Percentiles rank a stretch among this genome's conserved stretches.
These are phyloP conservation scores for Saccopteryx leptura DNA, from an alignment of 2,113 vertebrate species.

Conservation along the genomic window DNA sequence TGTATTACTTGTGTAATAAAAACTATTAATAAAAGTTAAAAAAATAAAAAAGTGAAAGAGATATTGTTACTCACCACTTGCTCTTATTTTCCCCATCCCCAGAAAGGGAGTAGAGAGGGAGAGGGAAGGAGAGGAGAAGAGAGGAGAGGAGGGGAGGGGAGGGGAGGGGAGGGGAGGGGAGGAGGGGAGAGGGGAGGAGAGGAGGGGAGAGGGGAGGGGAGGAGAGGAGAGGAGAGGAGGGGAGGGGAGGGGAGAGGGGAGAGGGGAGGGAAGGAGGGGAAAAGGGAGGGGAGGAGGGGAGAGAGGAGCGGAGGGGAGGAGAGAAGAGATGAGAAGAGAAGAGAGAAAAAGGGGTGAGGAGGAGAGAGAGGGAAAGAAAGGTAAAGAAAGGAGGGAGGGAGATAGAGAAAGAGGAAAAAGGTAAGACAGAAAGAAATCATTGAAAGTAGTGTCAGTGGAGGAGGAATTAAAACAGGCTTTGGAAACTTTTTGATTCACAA, in stretches of 20 bases:
- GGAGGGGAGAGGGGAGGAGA: accelerated
- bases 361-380: too few relatives aligned
- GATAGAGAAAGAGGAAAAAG: too few relatives aligned
- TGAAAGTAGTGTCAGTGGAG: neutral
- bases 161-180: neutral
- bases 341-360: accelerated
- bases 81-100: neutral
- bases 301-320: too few relatives aligned
- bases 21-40: constrained; percentile 84
- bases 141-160: too few relatives aligned
- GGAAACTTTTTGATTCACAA: neutral
- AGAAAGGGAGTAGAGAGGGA: neutral
- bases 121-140: neutral
- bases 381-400: too few relatives aligned
- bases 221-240: too few relatives aligned
- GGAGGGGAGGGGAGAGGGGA: neutral
- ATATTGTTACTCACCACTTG: neutral
- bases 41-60: constrained; percentile 41
- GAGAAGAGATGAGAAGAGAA: neutral
- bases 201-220: too few relatives aligned
- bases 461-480: neutral
- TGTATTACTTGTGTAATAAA: constrained; percentile 87
- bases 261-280: too few relatives aligned
- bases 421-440: neutral
- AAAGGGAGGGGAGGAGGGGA: too few relatives aligned